Evolutionary conservation across 2,888 invertebrate species (phyloP), one percentile per base, ranked within the genome.

Genomic region (Melinopterus prodromus): DNA sequence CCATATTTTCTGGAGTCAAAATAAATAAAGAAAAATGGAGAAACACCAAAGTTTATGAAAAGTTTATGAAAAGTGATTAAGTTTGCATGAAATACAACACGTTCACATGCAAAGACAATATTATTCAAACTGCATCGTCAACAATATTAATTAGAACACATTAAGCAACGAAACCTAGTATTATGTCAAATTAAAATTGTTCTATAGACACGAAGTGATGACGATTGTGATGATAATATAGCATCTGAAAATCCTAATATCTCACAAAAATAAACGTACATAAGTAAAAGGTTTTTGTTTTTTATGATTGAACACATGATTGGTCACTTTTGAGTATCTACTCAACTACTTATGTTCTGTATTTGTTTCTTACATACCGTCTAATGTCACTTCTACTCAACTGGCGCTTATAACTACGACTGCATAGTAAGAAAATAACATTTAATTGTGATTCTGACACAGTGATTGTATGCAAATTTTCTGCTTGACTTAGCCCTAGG

Each of bases 1-100:
- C 16, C 74, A 74, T 74, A n/a, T 71, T 71, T 16, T 71, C 26
- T 14, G 71, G 71, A 71, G 14, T 5, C 71, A 26, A n/a, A 71
- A 53, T 9, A 4, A 26, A n/a, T n/a, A n/a, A 26, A 26, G 26
- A 26, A 26, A 26, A 2, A 26, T 26, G 26, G 2, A 26, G 26
- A 26, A 26, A 26, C 26, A 26, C 26, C 26, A 26, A 26, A 26
- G 26, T 26, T 53, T 53, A 53, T 53, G n/a, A n/a, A n/a, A n/a
- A n/a, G n/a, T n/a, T n/a, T n/a, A n/a, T n/a, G n/a, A n/a, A n/a
- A 53, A 9, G 53, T 53, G 53, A 2, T 12, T 53, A 53, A 53
- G 12, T 53, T 9, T 26, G 26, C 1, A 26, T 2, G 26, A 2
- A 26, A 26, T 26, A 26, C 26, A 26, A 26, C 3, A 26, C 26